Conservation (phyloP, 35 echinoderm and acorn worm genomes). For the Diadema setosum region DNA sequence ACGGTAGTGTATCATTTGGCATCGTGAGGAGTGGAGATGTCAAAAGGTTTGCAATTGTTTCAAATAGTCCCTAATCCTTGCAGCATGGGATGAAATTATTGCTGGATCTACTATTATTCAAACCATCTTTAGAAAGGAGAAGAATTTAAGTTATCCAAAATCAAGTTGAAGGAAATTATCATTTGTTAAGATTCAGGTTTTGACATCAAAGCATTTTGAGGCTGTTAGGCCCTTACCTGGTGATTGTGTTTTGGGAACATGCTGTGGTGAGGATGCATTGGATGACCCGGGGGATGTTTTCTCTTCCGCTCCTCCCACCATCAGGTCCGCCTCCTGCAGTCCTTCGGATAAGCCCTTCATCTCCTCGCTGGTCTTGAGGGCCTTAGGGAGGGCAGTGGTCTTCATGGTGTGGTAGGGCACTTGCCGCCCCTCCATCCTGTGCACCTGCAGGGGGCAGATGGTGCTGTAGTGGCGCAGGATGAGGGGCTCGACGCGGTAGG, state of each 20-base stretch:
- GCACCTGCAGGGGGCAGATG: slow-evolving; percentile 61
- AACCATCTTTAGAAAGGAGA: too few relatives aligned
- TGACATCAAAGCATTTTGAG: too few relatives aligned
- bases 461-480: slow-evolving; percentile 86
- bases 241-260: neutral
- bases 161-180: too few relatives aligned
- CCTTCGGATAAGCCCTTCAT: slow-evolving; percentile 38
- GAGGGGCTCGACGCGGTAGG: slow-evolving; percentile 95
- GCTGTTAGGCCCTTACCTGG: too few relatives aligned
- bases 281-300: neutral
- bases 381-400: slow-evolving; percentile 39
- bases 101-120: too few relatives aligned
- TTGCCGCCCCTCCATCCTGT: slow-evolving; percentile 45
- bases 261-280: neutral
- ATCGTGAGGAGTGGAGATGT: too few relatives aligned
- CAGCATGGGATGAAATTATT: too few relatives aligned
- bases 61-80: too few relatives aligned
- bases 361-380: slow-evolving; percentile 48
- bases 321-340: neutral
- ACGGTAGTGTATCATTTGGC: too few relatives aligned
- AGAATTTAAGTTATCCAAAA: too few relatives aligned
- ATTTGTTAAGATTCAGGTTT: too few relatives aligned
- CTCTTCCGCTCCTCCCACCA: neutral
- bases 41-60: too few relatives aligned
- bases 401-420: slow-evolving; percentile 59